Evolutionary conservation across 2,888 invertebrate genomes (phyloP), one percentile per base, ranked within the genome.

Genomic region (Dromius quadrimaculatus): DNA sequence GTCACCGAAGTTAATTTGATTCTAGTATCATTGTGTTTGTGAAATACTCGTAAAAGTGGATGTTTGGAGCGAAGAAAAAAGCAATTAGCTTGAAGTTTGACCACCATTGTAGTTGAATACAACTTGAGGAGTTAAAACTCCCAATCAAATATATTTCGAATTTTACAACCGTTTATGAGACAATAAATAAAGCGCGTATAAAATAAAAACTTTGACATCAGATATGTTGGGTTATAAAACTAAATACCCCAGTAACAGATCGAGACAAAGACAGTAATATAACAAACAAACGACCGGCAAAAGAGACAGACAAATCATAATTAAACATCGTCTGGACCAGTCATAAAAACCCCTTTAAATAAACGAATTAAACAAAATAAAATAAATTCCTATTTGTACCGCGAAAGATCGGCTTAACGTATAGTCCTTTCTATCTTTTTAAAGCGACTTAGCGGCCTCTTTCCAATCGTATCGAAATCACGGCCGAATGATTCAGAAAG

Each of bases 81-180:
- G 50, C 50, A 54, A 54, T 54, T 54, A 54, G 28, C 28, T 23
- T 23, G 50, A 54, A 54, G 50, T 15, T 54, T 28, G 63, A 45
- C 63, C 28, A 63, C 43, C 38, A 71, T 69, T 66, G 50, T 47
- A 47, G 47, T 54, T 54, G 23, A 28, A 54, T 28, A 54, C 50
- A 54, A 54, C 59, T 71, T 63, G 47, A 38, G 64, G 69, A 57
- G 45, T 70, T 73, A 23, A 71, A 66, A 71, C 71, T 72, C 43
- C 75, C 74, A 74, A 75, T 76, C 75, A 76, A 74, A 75, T 75
- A 76, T 74, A 73, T 74, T 76, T 74, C 73, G 72, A 71, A 75
- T 74, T 76, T 76, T 76, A 76, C 76, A 74, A 74, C 75, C 76
- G 76, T 77, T 77, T 78, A 78, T 76, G 77, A 75, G 74, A 76